phyloP scores from a whole-genome alignment of 2,888 invertebrate species.

The Cyrtodaria siliqua region DNA sequence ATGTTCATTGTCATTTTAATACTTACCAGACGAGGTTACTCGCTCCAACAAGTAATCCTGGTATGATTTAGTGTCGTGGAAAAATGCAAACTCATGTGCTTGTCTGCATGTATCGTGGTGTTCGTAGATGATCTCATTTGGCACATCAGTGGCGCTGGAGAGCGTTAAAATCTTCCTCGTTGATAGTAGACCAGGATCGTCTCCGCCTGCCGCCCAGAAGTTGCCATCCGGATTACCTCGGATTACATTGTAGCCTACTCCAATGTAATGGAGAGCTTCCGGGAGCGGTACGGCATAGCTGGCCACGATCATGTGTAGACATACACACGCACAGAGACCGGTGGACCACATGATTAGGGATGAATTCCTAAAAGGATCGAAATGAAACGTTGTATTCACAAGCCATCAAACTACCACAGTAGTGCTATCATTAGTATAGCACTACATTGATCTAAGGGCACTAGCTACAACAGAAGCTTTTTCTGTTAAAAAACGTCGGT shows the following conservation, averaged over 20 bases:
- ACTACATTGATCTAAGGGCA: too few relatives aligned
- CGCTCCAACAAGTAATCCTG: constrained; percentile 57
- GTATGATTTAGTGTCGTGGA: constrained; percentile 56
- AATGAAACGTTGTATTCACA: too few relatives aligned
- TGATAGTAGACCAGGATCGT: constrained; percentile 58
- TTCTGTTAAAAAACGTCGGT: too few relatives aligned
- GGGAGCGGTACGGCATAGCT: constrained; percentile 47
- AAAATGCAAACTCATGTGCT: constrained; percentile 53
- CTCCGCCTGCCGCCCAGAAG: constrained; percentile 61
- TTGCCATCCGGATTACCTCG: constrained; percentile 61
- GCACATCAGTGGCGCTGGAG: constrained; percentile 32
- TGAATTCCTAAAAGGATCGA: neutral
- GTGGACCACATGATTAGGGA: constrained; percentile 40
- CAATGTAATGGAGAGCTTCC: constrained; percentile 61
- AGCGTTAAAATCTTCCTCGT: constrained; percentile 55
- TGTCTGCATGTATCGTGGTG: constrained; percentile 57
- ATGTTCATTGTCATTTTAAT: too few relatives aligned
- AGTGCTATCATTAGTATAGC: too few relatives aligned
- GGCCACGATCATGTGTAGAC: constrained; percentile 32
- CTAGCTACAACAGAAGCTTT: too few relatives aligned
- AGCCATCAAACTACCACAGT: too few relatives aligned
- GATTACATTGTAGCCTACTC: constrained; percentile 60
- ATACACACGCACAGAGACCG: constrained; percentile 39
- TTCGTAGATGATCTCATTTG: constrained; percentile 55
- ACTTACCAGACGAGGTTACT: constrained; percentile 41